Evolutionary conservation across 2,797 vertebrate genomes (phyloP).

Genomic region (Acipenser ruthenus): DNA sequence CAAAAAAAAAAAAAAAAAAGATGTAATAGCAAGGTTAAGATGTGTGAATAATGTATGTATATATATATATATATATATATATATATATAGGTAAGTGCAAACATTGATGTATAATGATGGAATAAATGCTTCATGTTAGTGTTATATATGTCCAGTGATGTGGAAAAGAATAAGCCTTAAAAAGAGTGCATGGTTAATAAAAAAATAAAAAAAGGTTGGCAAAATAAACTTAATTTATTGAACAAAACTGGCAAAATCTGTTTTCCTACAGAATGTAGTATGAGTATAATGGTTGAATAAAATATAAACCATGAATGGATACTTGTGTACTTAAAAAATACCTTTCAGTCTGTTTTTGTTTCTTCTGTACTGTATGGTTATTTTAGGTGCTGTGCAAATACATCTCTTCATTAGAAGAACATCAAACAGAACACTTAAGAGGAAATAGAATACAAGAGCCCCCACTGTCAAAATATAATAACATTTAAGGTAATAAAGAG

Average conservation of each 20-base stretch:
- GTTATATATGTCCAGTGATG: slow-evolving; percentile 74
- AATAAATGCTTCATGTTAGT: slow-evolving; percentile 81
- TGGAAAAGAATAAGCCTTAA: slow-evolving; percentile 83
- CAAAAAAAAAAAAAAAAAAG: slow-evolving; percentile 17
- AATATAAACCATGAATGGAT: background rate
- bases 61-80: slow-evolving; percentile 90
- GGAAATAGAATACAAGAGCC: background rate
- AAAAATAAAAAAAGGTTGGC: slow-evolving; percentile 54
- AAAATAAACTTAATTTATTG: slow-evolving; percentile 87
- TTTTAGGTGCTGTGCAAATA: background rate
- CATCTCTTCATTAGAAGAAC: background rate
- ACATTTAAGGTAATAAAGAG: too few species aligned
- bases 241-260: slow-evolving; percentile 47
- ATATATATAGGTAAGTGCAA: slow-evolving; percentile 81
- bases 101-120: slow-evolving; percentile 74
- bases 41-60: slow-evolving; percentile 79
- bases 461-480: too few species aligned
- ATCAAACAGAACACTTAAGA: background rate
- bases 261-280: slow-evolving; percentile 13
- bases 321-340: too few species aligned
- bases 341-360: too few species aligned
- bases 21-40: slow-evolving; percentile 56
- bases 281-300: slow-evolving; percentile 10
- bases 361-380: too few species aligned
- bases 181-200: slow-evolving; percentile 86